Evolutionary conservation across 2,797 vertebrate genomes (phyloP).

Genomic region (Vespertilio murinus): DNA sequence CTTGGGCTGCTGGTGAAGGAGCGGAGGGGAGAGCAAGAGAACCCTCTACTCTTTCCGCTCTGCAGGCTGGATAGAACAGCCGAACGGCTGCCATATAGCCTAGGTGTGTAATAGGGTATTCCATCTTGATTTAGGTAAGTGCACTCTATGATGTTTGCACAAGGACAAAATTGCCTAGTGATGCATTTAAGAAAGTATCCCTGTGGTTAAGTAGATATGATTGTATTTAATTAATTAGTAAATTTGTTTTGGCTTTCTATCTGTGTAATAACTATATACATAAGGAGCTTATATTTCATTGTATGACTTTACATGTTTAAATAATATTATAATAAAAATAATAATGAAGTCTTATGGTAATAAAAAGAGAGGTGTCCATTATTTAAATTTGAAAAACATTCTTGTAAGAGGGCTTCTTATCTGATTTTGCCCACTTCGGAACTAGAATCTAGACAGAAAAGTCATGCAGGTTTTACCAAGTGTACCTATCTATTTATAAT

Average conservation of each 20-base stretch:
- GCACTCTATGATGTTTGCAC: neutral
- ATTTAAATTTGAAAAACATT: constrained; percentile 23
- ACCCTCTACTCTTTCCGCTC: too few species aligned
- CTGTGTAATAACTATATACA: neutral
- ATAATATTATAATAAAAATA: constrained; percentile 42
- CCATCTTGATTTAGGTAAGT: neutral
- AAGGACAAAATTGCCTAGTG: too few species aligned
- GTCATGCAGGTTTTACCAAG: neutral
- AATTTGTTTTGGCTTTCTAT: constrained; percentile 2
- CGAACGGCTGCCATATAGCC: neutral
- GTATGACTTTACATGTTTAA: constrained; percentile 39
- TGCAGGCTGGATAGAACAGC: too few species aligned
- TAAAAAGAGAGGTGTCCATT: neutral
- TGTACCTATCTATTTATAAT: neutral
- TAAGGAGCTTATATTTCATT: neutral
- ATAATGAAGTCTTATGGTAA: constrained; percentile 11
- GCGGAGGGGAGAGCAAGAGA: too few species aligned
- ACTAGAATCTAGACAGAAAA: neutral
- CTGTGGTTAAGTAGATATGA: neutral
- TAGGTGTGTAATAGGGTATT: neutral
- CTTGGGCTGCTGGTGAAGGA: too few species aligned
- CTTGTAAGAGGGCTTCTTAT: neutral
- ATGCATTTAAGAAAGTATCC: neutral
- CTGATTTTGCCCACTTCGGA: neutral
- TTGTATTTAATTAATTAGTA: constrained; percentile 43